phyloP scores from a whole-genome alignment of 1,140 invertebrate genomes.

The Tachypleus tridentatus region DNA sequence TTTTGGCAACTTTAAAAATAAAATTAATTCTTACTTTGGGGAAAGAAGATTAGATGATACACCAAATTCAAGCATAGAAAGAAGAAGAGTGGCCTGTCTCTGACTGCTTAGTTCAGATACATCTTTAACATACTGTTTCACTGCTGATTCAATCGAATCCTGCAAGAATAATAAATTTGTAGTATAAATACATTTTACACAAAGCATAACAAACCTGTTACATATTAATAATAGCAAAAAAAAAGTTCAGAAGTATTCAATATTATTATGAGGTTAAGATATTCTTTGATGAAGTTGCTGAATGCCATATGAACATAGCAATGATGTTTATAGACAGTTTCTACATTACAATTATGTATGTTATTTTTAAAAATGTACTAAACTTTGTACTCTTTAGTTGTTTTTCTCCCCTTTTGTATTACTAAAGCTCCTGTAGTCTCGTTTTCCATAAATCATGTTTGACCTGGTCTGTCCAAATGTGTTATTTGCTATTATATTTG shows the following conservation, averaged over 20 bases:
- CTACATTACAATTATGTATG: neutral
- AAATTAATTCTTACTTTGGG: conserved; percentile 24
- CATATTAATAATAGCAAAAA: neutral
- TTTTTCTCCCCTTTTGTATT: too few species aligned
- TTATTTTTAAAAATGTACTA: too few species aligned
- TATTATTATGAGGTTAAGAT: neutral
- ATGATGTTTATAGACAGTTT: neutral
- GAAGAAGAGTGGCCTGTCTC: conserved; percentile 53
- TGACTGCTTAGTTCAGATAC: conserved; percentile 55
- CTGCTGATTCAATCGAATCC: conserved; percentile 55
- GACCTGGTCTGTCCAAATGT: too few species aligned
- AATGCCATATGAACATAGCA: neutral
- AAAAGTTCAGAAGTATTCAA: neutral
- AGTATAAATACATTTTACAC: neutral
- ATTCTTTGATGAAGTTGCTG: conserved; percentile 2
- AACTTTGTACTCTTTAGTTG: too few species aligned
- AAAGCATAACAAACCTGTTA: conserved; percentile 16
- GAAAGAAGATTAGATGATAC: conserved; percentile 41
- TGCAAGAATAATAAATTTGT: conserved; percentile 9
- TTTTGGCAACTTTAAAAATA: too few species aligned
- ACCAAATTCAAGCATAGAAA: conserved; percentile 55
- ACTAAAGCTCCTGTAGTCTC: too few species aligned
- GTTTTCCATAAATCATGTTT: too few species aligned
- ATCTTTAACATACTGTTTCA: conserved; percentile 54
- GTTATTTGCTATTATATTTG: too few species aligned